Evolutionary conservation across 2,113 vertebrate genomes (phyloP).

Genomic region (Tragelaphus strepsiceros): DNA sequence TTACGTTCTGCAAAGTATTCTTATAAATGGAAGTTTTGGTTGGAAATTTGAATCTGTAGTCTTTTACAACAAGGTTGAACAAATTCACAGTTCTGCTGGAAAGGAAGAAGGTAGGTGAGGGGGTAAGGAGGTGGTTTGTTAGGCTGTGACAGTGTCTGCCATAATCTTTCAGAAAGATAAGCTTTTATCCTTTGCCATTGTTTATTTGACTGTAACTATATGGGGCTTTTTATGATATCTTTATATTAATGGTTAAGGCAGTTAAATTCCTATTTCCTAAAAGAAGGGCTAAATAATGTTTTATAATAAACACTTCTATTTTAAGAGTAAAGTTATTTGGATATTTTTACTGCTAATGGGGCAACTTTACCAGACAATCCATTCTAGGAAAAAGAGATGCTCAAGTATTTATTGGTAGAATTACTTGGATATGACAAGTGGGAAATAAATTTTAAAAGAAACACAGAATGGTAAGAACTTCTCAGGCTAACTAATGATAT

Average conservation of each 20-base stretch:
- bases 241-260: background rate
- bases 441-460: background rate
- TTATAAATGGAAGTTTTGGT: background rate
- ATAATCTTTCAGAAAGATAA: background rate
- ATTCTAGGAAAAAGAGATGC: background rate
- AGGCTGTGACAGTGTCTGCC: background rate
- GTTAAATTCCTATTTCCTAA: constrained; percentile 5
- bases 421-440: background rate
- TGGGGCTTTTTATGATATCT: background rate
- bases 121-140: background rate
- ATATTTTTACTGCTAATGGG: constrained; percentile 23
- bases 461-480: background rate
- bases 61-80: background rate
- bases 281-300: background rate
- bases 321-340: background rate
- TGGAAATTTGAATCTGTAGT: background rate
- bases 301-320: background rate
- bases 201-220: background rate
- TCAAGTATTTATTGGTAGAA: background rate
- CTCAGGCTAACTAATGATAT: background rate
- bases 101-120: background rate
- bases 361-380: background rate
- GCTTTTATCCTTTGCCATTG: background rate
- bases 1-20: background rate
- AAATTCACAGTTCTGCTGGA: background rate